Base-by-base conservation (phyloP, 1,140 invertebrate genomes). In the Diabrotica undecimpunctata region DNA sequence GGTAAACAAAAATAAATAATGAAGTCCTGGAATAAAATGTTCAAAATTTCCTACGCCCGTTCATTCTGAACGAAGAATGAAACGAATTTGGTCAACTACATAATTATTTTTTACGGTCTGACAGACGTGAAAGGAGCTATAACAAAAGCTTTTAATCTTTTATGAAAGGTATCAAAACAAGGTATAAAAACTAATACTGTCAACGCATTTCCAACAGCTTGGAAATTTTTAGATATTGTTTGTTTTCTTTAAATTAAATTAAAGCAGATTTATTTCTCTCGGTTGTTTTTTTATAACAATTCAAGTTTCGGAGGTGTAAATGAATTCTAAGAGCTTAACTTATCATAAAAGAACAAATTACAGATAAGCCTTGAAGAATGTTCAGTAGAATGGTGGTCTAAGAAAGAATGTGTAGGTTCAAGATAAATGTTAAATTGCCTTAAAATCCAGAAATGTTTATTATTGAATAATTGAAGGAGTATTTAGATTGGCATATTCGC, bases 71-170 rank as follows among this genome's bases (percentile, higher is more conserved):
- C 8, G n/a, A 46, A 46, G 41, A n/a, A 46, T 46, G n/a, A 46
- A 46, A 46, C 41, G 41, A n/a, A 46, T 46, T 46, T 46, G 41
- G 41, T 46, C 41, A 46, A 46, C 41, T 46, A 46, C 41, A n/a
- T 46, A 46, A 46, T 10, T 46, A 46, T 46, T 46, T 46, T 46
- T 46, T n/a, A 46, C 41, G n/a, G 41, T 10, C 41, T n/a, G 41
- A 46, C 41, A 46, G n/a, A 46, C 41, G 8, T 46, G n/a, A 46
- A 46, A 46, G 41, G 41, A n/a, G n/a, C 8, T 46, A 8, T 46
- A n/a, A 46, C 41, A 46, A 46, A 46, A 8, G 41, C 41, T 46
- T 46, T 46, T 46, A 46, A 46, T 46, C 41, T 46, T 46, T 46
- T n/a, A 46, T 46, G 41, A 46, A 46, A 46, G 41, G 41, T 46